Evolutionary conservation across 2,888 invertebrate genomes (phyloP).

Genomic region (Meliscaeva auricollis): DNA sequence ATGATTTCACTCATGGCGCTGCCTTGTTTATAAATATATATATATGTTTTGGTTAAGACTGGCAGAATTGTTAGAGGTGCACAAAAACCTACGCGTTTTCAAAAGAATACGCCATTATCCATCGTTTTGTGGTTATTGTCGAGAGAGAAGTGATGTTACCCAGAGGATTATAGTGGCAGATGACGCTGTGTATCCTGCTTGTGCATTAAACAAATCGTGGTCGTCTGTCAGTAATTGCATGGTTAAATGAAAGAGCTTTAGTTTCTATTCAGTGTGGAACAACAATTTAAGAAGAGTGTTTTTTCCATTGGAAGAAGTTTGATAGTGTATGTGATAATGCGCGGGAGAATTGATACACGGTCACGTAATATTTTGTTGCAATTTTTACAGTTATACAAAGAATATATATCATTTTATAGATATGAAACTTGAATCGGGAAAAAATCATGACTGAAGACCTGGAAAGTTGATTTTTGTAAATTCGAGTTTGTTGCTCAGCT

Average conservation of each 20-base stretch:
- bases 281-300: conserved; percentile 7
- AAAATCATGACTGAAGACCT: not conserved
- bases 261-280: not conserved
- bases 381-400: not conserved
- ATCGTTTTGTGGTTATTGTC: conserved; percentile 47
- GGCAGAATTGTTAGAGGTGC: conserved; percentile 15
- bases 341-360: conserved; percentile 9
- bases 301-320: not conserved
- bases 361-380: conserved; percentile 29
- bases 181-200: conserved; percentile 68
- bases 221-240: conserved; percentile 60
- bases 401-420: not conserved
- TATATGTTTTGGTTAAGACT: conserved; percentile 1
- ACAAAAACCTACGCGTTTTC: conserved; percentile 65
- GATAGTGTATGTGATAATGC: not conserved
- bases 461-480: not conserved
- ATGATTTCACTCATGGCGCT: conserved; percentile 66
- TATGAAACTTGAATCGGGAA: not conserved
- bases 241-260: conserved; percentile 4
- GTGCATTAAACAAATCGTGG: conserved; percentile 52
- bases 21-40: not conserved
- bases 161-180: conserved; percentile 65
- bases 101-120: conserved; percentile 65
- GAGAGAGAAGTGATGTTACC: conserved; percentile 47
- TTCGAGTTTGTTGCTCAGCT: conserved; percentile 17